These are phyloP conservation scores for Esox lucius DNA, from an alignment of 2,797 vertebrate genomes.

Conservation along the genomic window DNA sequence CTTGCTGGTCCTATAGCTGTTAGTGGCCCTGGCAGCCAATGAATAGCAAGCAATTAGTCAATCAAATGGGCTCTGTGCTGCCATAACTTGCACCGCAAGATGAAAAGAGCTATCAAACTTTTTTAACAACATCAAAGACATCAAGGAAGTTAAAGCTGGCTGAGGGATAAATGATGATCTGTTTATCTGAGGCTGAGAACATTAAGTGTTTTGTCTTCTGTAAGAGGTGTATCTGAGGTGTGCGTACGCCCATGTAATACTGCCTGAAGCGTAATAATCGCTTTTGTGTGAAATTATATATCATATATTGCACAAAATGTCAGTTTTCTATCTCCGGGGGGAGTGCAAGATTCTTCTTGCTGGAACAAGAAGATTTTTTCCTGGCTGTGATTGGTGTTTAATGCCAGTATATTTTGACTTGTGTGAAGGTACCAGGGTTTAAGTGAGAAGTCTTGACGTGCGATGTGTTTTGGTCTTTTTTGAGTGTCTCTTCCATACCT, in stretches of 20 bases:
- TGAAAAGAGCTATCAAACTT: slow-evolving; percentile 32
- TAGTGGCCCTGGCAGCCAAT: slow-evolving; percentile 35
- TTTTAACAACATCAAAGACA: slow-evolving; percentile 30
- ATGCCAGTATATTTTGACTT: slow-evolving; percentile 39
- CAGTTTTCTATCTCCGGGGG: slow-evolving; percentile 20
- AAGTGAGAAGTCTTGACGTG: slow-evolving; percentile 50
- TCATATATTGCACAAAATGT: slow-evolving; percentile 30
- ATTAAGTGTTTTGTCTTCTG: slow-evolving; percentile 43
- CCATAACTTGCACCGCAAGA: slow-evolving; percentile 39
- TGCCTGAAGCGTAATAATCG: slow-evolving; percentile 14
- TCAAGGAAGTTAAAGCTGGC: slow-evolving; percentile 42
- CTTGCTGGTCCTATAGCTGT: slow-evolving; percentile 41
- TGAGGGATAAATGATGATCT: slow-evolving; percentile 28
- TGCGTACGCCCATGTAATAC: background rate
- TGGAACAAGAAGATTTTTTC: slow-evolving; percentile 22
- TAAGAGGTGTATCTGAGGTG: slow-evolving; percentile 33
- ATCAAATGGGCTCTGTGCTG: slow-evolving; percentile 4
- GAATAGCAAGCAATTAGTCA: background rate
- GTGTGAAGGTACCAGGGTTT: slow-evolving; percentile 59
- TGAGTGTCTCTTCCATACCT: slow-evolving; percentile 50
- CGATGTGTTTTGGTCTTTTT: slow-evolving; percentile 47
- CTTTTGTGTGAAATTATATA: slow-evolving; percentile 37
- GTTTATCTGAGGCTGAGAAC: slow-evolving; percentile 56
- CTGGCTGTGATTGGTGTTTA: slow-evolving; percentile 36
- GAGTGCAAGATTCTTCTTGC: slow-evolving; percentile 36